Conservation (phyloP, 1,140 invertebrate genomes). For the Oreohelix idahoensis region DNA sequence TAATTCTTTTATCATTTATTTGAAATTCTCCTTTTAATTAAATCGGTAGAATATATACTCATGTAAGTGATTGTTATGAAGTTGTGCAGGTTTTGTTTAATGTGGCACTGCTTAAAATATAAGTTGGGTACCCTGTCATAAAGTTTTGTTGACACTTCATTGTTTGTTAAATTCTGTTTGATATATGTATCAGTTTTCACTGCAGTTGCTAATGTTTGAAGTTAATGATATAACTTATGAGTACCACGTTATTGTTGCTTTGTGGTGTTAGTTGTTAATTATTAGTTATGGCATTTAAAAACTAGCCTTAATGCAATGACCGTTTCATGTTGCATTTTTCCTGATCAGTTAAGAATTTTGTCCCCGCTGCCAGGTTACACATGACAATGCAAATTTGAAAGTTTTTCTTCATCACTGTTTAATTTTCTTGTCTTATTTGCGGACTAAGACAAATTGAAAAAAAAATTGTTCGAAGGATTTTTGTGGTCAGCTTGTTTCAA, state of each 20-base stretch:
- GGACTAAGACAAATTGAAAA: neutral
- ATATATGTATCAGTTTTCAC: neutral
- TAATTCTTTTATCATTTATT: too few species aligned
- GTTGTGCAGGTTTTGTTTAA: too few species aligned
- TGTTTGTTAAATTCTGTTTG: neutral
- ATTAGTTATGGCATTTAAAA: neutral
- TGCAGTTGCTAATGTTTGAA: neutral
- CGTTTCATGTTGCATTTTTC: neutral
- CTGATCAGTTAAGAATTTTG: neutral
- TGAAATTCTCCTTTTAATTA: too few species aligned
- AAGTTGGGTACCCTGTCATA: too few species aligned
- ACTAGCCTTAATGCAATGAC: neutral
- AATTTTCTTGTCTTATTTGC: neutral
- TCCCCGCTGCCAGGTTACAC: neutral
- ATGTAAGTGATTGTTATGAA: too few species aligned
- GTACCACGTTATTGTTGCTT: neutral
- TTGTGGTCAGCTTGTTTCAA: neutral
- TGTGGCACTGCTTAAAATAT: too few species aligned
- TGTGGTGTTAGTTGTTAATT: neutral
- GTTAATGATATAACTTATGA: too few species aligned
- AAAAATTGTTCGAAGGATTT: neutral
- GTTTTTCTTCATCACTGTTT: neutral
- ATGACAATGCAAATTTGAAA: neutral
- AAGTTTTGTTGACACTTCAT: neutral
- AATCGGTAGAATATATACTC: too few species aligned